A percentile compares a stretch with the other conserved stretches of the same genome.
Evolutionary conservation across 1,140 invertebrate species (phyloP).

Genomic region (Drosophila malerkotliana): DNA sequence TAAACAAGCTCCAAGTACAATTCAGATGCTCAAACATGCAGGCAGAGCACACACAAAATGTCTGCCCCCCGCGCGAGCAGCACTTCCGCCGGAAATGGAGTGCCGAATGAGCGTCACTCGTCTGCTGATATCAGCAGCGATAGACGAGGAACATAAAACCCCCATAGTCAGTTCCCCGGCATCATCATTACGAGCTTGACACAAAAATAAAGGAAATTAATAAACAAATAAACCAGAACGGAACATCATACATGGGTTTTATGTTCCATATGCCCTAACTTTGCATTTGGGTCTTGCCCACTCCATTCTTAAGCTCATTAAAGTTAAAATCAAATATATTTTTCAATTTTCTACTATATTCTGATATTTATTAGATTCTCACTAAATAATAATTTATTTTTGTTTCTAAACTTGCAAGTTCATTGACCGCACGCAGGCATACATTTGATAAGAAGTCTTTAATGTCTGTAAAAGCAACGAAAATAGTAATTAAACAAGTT

Average conservation of each 20-base stretch:
- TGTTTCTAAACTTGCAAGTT: not conserved
- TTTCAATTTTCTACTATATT: no score
- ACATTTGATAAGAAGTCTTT: slow-evolving; percentile 1
- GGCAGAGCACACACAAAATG: slow-evolving; percentile 34
- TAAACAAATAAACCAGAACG: slow-evolving; percentile 15
- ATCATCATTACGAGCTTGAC: slow-evolving; percentile 69
- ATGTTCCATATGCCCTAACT: no score
- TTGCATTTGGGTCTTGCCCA: no score
- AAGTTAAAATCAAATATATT: no score
- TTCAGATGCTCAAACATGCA: slow-evolving; percentile 31
- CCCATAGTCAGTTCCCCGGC: slow-evolving; percentile 63
- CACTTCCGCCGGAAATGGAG: slow-evolving; percentile 75
- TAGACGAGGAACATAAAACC: slow-evolving; percentile 64
- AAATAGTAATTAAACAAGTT: not conserved
- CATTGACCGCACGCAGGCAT: not conserved
- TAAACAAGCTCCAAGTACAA: slow-evolving; percentile 74
- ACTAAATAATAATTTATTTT: no score
- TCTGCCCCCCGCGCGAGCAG: slow-evolving; percentile 35
- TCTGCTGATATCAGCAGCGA: slow-evolving; percentile 57
- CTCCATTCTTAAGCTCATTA: no score
- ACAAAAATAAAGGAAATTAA: slow-evolving; percentile 66
- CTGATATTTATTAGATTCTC: no score
- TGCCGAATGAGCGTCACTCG: slow-evolving; percentile 56
- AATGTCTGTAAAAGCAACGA: not conserved
- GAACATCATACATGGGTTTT: not conserved